Conservation (phyloP, 2,888 invertebrate genomes). For the Nomada fabriciana region DNA sequence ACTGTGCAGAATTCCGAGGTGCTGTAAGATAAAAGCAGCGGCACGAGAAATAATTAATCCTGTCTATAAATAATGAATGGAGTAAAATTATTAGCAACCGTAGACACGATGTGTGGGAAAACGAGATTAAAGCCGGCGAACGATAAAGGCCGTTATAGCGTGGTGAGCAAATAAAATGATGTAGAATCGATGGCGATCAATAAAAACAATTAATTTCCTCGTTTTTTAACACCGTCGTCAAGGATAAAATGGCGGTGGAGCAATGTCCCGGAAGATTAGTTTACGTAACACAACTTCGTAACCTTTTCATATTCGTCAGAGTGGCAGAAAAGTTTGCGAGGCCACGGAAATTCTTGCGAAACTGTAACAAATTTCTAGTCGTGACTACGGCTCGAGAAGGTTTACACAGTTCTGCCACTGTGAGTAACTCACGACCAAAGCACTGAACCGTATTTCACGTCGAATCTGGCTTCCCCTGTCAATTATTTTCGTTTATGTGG, state of each 20-base stretch:
- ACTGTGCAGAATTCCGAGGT: neutral
- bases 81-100: slow-evolving; percentile 47
- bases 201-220: slow-evolving; percentile 54
- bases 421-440: slow-evolving; percentile 10
- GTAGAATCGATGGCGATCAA: slow-evolving; percentile 31
- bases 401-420: neutral
- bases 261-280: slow-evolving; percentile 56
- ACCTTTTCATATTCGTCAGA: slow-evolving; percentile 43
- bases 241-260: slow-evolving; percentile 55
- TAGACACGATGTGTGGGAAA: slow-evolving; percentile 42
- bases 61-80: slow-evolving; percentile 36
- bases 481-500: neutral
- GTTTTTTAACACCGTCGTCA: slow-evolving; percentile 37
- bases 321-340: slow-evolving; percentile 27
- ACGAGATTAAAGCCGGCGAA: slow-evolving; percentile 10
- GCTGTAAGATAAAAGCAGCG: slow-evolving; percentile 21
- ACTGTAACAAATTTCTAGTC: slow-evolving; percentile 43
- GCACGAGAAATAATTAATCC: slow-evolving; percentile 35
- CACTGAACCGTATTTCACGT: neutral
- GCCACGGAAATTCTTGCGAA: slow-evolving; percentile 32
- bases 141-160: slow-evolving; percentile 41
- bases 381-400: neutral
- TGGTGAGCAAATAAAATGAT: slow-evolving; percentile 1
- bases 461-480: neutral
- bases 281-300: slow-evolving; percentile 45